Percentiles rank a stretch among this genome's conserved stretches.
Evolutionary conservation across 1,140 invertebrate species (phyloP).

Genomic region (Trachymyrmex cornetzi): DNA sequence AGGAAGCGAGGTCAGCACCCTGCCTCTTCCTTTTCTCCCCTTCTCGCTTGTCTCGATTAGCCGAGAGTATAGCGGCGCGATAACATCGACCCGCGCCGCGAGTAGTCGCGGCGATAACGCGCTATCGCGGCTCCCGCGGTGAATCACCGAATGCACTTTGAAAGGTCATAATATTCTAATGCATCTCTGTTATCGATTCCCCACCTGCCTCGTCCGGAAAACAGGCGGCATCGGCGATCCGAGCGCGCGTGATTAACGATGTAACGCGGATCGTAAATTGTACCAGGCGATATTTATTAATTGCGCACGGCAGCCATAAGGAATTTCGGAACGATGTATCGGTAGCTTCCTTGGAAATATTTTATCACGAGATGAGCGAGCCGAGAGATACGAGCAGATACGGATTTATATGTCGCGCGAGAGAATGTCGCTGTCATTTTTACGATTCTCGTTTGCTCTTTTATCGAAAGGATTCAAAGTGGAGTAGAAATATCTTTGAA

Average conservation of each 20-base stretch:
- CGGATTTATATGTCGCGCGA: neutral
- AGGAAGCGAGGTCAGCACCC: constrained; percentile 68
- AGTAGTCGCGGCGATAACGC: constrained; percentile 76
- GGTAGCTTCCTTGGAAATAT: constrained; percentile 32
- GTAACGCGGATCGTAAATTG: constrained; percentile 36
- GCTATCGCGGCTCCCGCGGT: constrained; percentile 74
- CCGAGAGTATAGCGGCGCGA: constrained; percentile 61
- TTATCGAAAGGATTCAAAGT: neutral
- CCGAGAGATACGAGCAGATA: constrained; percentile 4
- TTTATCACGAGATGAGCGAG: constrained; percentile 10
- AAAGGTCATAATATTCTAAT: constrained; percentile 63
- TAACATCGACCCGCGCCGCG: constrained; percentile 76
- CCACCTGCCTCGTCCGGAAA: constrained; percentile 27
- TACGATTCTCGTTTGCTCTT: neutral
- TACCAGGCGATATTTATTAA: constrained; percentile 56
- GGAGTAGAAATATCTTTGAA: neutral
- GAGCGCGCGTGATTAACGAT: constrained; percentile 40
- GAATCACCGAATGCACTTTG: constrained; percentile 70
- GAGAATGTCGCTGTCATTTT: neutral
- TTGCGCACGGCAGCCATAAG: constrained; percentile 36
- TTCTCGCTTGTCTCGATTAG: constrained; percentile 70
- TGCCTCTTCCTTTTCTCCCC: constrained; percentile 53
- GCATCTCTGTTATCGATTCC: constrained; percentile 64
- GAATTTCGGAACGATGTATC: constrained; percentile 41
- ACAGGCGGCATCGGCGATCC: constrained; percentile 5